phyloP scores from a whole-genome alignment of 2,113 vertebrate genomes.

The Burhinus oedicnemus region DNA sequence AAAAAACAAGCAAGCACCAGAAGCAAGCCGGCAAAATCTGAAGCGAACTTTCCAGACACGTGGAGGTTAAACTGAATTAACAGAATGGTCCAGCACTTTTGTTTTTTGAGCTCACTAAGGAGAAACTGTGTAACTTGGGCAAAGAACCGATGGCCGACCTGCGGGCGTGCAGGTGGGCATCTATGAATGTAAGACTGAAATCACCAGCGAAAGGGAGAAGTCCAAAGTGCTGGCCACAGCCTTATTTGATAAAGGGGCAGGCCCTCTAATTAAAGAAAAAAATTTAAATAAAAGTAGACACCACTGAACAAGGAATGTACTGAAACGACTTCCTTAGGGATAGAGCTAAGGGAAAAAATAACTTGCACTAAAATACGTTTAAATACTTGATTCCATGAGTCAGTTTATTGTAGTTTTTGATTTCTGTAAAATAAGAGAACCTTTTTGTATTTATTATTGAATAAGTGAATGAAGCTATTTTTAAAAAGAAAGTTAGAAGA shows the following conservation, averaged over 20 bases:
- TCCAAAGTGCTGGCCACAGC: conserved; percentile 96
- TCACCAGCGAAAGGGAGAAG: conserved; percentile 95
- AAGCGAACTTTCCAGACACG: background rate
- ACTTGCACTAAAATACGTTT: conserved; percentile 98
- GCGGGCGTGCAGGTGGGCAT: conserved; percentile 72
- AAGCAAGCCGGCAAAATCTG: conserved; percentile 31
- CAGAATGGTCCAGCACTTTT: conserved; percentile 80
- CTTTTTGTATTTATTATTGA: conserved; percentile 99
- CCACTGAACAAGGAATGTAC: conserved; percentile 99
- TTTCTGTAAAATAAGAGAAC: conserved; percentile 99
- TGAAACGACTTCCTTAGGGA: conserved; percentile 94
- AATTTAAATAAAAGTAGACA: conserved; percentile 91
- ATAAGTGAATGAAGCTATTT: conserved; percentile 99
- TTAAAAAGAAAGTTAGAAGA: conserved; percentile 90
- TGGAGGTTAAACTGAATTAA: conserved; percentile 35
- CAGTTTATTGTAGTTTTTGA: conserved; percentile 98
- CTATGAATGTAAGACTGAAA: conserved; percentile 89
- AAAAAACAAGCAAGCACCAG: background rate
- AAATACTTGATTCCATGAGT: conserved; percentile 99
- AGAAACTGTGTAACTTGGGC: conserved; percentile 78
- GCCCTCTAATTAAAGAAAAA: conserved; percentile 89
- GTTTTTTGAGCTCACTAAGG: conserved; percentile 76
- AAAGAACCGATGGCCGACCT: conserved; percentile 74
- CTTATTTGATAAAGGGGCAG: conserved; percentile 94
- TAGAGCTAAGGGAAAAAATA: conserved; percentile 95